Percentiles rank a stretch among this genome's conserved stretches.
phyloP scores from a whole-genome alignment of 1,140 invertebrate genomes.

The Ptiloglossa arizonensis region DNA sequence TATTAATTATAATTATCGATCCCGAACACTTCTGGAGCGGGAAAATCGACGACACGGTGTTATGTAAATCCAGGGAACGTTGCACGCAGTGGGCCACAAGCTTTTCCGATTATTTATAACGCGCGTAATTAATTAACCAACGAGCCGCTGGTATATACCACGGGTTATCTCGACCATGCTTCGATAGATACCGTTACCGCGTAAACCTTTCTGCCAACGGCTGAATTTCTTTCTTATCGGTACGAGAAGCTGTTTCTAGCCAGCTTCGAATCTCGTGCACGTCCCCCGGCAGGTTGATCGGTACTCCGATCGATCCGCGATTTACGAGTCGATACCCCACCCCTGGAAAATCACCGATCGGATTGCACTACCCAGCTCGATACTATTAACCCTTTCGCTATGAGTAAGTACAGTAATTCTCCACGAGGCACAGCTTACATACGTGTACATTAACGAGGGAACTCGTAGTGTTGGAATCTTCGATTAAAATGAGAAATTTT shows the following conservation, averaged over 20 bases:
- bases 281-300: neutral
- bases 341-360: neutral
- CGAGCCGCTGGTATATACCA: constrained; percentile 10
- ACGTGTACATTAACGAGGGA: too few species aligned
- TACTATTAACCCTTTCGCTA: neutral
- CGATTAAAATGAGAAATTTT: too few species aligned
- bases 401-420: too few species aligned
- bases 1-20: constrained; percentile 20
- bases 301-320: neutral
- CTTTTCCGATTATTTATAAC: neutral
- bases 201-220: constrained; percentile 2
- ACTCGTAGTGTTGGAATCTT: too few species aligned
- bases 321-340: neutral
- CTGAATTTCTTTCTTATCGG: constrained; percentile 25
- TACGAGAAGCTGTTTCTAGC: neutral
- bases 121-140: constrained; percentile 19
- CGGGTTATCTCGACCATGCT: constrained; percentile 11
- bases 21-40: too few species aligned
- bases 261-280: neutral
- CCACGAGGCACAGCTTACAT: too few species aligned
- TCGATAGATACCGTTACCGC: constrained; percentile 5
- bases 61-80: neutral
- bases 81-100: too few species aligned
- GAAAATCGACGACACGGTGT: too few species aligned
- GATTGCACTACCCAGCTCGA: neutral